A percentile compares a stretch with the other conserved stretches of the same genome.
Evolutionary conservation across 2,797 vertebrate species (phyloP).

Genomic region (Betta splendens): DNA sequence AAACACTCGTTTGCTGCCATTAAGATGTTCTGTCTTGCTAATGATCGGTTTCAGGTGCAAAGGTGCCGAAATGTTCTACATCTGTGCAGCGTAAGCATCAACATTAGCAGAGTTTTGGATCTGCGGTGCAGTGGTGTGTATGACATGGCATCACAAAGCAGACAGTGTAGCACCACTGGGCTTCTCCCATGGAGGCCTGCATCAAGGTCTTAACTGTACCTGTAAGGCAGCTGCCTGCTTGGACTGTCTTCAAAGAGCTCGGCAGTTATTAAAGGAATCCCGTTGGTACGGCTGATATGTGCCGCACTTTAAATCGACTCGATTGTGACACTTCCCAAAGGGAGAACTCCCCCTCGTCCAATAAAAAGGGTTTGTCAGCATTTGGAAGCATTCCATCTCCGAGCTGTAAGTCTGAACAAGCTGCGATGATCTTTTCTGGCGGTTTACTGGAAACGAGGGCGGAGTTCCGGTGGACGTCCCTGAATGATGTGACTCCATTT

Average conservation of each 20-base stretch:
- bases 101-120: conserved; percentile 7
- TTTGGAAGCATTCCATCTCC: conserved; percentile 50
- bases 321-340: conserved; percentile 44
- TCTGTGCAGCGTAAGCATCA: neutral
- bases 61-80: conserved; percentile 24
- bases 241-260: conserved; percentile 42
- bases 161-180: conserved; percentile 17
- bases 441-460: conserved; percentile 12
- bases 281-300: conserved; percentile 43
- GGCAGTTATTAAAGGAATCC: conserved; percentile 59
- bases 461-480: conserved; percentile 38
- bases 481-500: no score
- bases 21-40: conserved; percentile 17
- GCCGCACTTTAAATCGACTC: conserved; percentile 45
- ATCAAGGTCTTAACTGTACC: conserved; percentile 37
- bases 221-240: conserved; percentile 40
- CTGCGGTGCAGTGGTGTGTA: neutral
- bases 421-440: conserved; percentile 20
- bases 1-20: conserved; percentile 43
- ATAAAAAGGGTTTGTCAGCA: conserved; percentile 61
- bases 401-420: conserved; percentile 30
- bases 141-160: conserved; percentile 16
- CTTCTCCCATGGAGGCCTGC: conserved; percentile 29
- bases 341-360: conserved; percentile 41
- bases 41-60: conserved; percentile 26